Conservation (phyloP, 92 coral and sea anemone genomes). For the Epizoanthus ramosus region DNA sequence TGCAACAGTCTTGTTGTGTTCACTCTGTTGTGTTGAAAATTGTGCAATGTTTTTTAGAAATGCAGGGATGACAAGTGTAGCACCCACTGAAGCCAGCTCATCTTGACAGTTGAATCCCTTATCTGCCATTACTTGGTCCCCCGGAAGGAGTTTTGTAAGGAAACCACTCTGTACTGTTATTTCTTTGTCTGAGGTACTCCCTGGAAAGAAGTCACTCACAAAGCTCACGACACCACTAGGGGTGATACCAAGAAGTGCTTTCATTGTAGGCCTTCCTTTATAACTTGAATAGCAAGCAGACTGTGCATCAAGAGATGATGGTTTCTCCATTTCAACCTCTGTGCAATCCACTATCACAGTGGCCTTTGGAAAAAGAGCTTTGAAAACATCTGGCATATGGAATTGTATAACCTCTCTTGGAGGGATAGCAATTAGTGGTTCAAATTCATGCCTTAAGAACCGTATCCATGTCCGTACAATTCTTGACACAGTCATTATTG, state of each 20-base stretch:
- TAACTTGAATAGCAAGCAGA: constrained; percentile 54
- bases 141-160: no score
- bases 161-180: no score
- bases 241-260: constrained; percentile 60
- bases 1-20: constrained; percentile 62
- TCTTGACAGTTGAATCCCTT: no score
- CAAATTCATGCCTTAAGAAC: constrained; percentile 50
- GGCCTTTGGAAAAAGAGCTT: constrained; percentile 22
- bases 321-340: no score
- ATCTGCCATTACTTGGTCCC: no score
- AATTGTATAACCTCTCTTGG: constrained; percentile 43
- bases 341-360: constrained; percentile 42
- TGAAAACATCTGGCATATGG: constrained; percentile 54
- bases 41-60: no score
- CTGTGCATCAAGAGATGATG: constrained; percentile 46
- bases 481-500: constrained; percentile 51
- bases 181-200: no score
- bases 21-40: no score
- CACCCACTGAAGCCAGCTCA: no score
- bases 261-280: constrained; percentile 58
- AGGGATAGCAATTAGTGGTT: constrained; percentile 60
- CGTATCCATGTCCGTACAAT: constrained; percentile 47
- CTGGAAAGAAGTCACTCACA: no score
- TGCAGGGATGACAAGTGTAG: no score
- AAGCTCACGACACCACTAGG: constrained; percentile 52